Base-by-base conservation (phyloP, 2,113 vertebrate genomes). In the Epinephelus cyanopodus region DNA sequence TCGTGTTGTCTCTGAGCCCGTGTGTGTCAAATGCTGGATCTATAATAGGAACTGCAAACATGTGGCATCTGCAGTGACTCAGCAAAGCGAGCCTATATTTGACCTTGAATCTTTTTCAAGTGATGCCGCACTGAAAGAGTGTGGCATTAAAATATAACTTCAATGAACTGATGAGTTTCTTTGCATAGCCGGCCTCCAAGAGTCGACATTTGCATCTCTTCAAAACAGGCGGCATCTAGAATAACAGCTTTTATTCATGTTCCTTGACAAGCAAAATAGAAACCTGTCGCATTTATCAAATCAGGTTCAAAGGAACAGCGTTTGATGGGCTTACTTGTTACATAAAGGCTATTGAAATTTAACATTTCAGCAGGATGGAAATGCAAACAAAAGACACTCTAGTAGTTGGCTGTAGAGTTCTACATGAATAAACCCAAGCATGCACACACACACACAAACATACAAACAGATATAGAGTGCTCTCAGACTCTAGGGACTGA, bases 221-320 rank as follows among this genome's bases (percentile, higher is more conserved):
- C 54, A 79, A 86, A 89, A 86, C 76, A 79, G 69, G 29, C 58
- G 5, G 70, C 65, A 67, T 82, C 47, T 39, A 33, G 65, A 82
- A 86, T 77, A 91, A 82, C 74, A 83, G 72, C 79, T 89, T 88
- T 91, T 90, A 81, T 84, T 90, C 74, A 86, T 87, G 66, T 77
- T 86, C 47, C 66, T 60, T 87, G 88, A 90, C 84, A 90, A 73
- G 65, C 48, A 83, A 86, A 93, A 87, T 83, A 87, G 79, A 88
- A 87, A 88, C 77, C 79, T 78, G 84, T 85, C 83, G 47, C 73
- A 89, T 92, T 85, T 70, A 72, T 89, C 90, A 87, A 79, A 90
- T 77, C 61, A 60, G 80, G 72, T 91, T 86, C 60, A 90, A 89
- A 82, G 23, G 81, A 86, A 69, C 7, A 6, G 6, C 39, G 50